phyloP scores from a whole-genome alignment of 2,888 invertebrate species.

The Dryobota labecula region DNA sequence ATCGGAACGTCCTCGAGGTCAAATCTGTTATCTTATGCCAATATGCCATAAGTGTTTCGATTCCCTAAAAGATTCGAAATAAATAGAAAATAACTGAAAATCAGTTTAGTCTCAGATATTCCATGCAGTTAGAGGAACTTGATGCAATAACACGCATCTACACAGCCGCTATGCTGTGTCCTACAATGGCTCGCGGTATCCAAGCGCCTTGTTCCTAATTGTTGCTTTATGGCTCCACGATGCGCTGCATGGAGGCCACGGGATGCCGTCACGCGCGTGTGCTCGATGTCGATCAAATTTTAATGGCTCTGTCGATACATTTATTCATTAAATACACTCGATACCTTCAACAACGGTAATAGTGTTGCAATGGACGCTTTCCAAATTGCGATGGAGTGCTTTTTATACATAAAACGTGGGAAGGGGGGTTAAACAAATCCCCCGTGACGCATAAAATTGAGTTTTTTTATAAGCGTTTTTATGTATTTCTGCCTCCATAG shows the following conservation, averaged over 20 bases:
- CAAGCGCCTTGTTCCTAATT: conserved; percentile 57
- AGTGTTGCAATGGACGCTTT: conserved; percentile 71
- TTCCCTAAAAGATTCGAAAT: conserved; percentile 8
- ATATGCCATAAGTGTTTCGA: conserved; percentile 19
- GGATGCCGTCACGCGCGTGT: conserved; percentile 78
- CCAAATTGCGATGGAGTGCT: conserved; percentile 60
- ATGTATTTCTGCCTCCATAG: neutral
- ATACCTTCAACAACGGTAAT: conserved; percentile 67
- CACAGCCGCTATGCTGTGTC: conserved; percentile 22
- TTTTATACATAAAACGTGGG: conserved; percentile 19
- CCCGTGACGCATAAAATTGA: neutral
- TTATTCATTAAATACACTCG: conserved; percentile 71
- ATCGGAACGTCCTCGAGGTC: conserved; percentile 72
- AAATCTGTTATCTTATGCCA: conserved; percentile 55
- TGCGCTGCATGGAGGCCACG: conserved; percentile 73
- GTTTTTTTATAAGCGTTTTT: neutral
- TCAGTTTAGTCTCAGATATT: conserved; percentile 4
- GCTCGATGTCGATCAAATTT: conserved; percentile 78
- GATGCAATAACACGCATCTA: conserved; percentile 22
- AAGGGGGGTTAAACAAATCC: neutral
- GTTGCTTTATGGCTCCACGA: conserved; percentile 63
- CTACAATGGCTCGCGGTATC: conserved; percentile 36
- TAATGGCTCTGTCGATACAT: conserved; percentile 75
- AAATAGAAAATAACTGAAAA: conserved; percentile 13
- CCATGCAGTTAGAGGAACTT: neutral